A percentile compares a stretch with the other conserved stretches of the same genome.
Evolutionary conservation across 2,888 invertebrate species (phyloP).

Genomic region (Linyphia triangularis): DNA sequence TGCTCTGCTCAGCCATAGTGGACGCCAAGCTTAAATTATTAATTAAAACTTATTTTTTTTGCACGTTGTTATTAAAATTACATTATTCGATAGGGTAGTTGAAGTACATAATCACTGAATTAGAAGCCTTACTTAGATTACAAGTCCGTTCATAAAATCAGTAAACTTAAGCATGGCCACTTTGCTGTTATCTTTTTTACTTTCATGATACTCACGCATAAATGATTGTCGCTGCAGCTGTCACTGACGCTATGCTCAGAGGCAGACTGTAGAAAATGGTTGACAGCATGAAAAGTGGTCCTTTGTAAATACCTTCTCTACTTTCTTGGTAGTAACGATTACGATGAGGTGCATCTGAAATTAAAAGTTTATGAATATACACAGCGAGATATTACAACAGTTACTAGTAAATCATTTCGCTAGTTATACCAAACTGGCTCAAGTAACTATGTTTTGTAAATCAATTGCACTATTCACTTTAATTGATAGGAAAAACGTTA

Average conservation of each 20-base stretch:
- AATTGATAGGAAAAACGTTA: too few relatives aligned
- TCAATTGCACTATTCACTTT: too few relatives aligned
- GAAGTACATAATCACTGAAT: neutral
- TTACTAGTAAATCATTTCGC: too few relatives aligned
- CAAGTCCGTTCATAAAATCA: too few relatives aligned
- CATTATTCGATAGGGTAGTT: neutral
- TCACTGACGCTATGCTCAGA: constrained; percentile 88
- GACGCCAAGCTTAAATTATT: too few relatives aligned
- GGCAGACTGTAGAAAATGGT: constrained; percentile 91
- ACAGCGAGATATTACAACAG: neutral
- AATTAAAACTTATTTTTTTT: too few relatives aligned
- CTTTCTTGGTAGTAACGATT: constrained; percentile 93
- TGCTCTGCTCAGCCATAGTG: too few relatives aligned
- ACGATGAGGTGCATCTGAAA: constrained; percentile 85
- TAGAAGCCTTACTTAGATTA: neutral
- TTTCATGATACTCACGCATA: constrained; percentile 79
- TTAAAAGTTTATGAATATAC: neutral
- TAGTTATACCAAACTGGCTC: too few relatives aligned
- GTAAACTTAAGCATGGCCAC: too few relatives aligned
- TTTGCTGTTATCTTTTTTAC: too few relatives aligned
- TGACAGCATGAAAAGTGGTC: constrained; percentile 89
- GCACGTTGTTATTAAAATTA: too few relatives aligned
- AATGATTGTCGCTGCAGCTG: constrained; percentile 83
- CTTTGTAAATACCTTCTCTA: constrained; percentile 92
- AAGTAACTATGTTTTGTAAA: too few relatives aligned